phyloP scores from a whole-genome alignment of 2,113 vertebrate species.

The Picathartes gymnocephalus region DNA sequence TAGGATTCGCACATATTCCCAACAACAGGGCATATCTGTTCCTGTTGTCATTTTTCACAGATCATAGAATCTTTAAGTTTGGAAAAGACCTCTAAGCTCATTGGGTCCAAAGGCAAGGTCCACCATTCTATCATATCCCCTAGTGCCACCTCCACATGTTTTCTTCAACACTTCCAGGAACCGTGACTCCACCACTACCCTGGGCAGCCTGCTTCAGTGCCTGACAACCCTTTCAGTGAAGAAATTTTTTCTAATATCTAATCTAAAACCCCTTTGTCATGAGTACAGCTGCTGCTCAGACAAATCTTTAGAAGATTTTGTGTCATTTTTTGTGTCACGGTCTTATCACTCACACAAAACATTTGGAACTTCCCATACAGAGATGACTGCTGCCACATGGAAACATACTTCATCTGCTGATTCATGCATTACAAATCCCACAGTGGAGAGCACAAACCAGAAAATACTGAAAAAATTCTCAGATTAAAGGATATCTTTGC shows the following conservation, averaged over 20 bases:
- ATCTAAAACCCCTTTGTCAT: not conserved
- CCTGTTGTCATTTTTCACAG: not conserved
- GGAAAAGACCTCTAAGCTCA: not conserved
- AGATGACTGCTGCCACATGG: not conserved
- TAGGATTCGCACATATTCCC: not conserved
- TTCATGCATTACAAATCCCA: conserved; percentile 64
- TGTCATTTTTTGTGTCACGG: conserved; percentile 40
- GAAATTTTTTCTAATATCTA: not conserved
- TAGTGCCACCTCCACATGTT: not conserved
- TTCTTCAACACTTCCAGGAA: not conserved
- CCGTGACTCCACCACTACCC: not conserved
- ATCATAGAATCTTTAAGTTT: not conserved
- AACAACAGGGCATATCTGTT: not conserved
- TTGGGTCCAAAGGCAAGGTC: fast-evolving
- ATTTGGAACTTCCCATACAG: not conserved
- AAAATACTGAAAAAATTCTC: conserved; percentile 22
- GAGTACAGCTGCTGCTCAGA: conserved; percentile 22
- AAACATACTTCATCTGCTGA: conserved; percentile 42
- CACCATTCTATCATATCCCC: not conserved
- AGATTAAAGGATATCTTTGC: conserved; percentile 6
- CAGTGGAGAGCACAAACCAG: conserved; percentile 68
- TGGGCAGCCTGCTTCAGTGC: not conserved
- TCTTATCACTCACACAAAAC: conserved; percentile 41
- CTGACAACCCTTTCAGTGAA: not conserved
- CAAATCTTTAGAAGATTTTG: conserved; percentile 61